Conservation (phyloP, 2,113 vertebrate species). For the Hyla sarda region DNA sequence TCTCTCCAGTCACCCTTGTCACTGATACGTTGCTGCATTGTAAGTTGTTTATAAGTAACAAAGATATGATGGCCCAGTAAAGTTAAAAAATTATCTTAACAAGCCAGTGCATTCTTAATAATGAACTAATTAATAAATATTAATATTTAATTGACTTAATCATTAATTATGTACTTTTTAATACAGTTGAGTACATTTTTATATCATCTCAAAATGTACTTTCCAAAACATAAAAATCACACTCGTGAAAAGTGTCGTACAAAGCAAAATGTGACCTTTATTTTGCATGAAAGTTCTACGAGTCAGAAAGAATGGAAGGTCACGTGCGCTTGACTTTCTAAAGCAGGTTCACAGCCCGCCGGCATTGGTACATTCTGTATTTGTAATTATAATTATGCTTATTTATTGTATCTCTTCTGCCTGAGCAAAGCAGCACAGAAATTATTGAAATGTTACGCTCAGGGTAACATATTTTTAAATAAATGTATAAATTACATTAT, state of each 20-base stretch:
- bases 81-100: too few species aligned
- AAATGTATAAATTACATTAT: slow-evolving; percentile 42
- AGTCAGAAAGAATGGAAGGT: slow-evolving; percentile 38
- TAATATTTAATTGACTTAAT: too few species aligned
- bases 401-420: slow-evolving; percentile 40
- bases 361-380: neutral
- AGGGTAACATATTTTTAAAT: slow-evolving; percentile 37
- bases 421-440: slow-evolving; percentile 27
- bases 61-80: too few species aligned
- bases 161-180: too few species aligned
- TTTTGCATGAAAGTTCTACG: neutral
- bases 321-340: slow-evolving; percentile 35
- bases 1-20: too few species aligned
- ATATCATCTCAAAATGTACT: neutral
- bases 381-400: slow-evolving; percentile 44
- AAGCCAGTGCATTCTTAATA: too few species aligned
- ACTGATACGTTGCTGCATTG: too few species aligned
- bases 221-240: neutral
- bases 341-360: slow-evolving; percentile 28
- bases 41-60: too few species aligned
- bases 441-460: slow-evolving; percentile 36
- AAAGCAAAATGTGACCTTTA: slow-evolving; percentile 27
- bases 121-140: too few species aligned
- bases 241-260: too few species aligned
- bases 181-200: neutral